Percentiles rank a stretch among this genome's conserved stretches.
phyloP scores from a whole-genome alignment of 2,888 invertebrate species.

The Epinotia nisella region DNA sequence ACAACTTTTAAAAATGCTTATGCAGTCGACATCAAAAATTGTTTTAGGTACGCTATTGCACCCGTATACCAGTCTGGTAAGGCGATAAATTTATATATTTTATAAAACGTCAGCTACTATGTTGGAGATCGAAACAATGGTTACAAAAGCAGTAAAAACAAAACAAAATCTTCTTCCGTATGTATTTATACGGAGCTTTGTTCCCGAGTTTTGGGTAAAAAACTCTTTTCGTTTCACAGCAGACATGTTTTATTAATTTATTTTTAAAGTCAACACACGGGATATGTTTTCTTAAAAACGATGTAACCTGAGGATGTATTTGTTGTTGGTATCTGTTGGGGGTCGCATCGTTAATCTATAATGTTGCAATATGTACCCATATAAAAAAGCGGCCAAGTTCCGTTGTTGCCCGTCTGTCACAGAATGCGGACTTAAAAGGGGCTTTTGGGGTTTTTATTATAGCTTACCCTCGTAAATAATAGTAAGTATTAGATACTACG shows the following conservation, averaged over 20 bases:
- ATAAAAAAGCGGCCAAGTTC: no score
- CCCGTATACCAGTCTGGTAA: no score
- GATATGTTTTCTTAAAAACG: conserved; percentile 20
- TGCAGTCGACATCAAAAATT: no score
- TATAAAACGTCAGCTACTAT: neutral
- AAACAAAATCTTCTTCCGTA: conserved; percentile 26
- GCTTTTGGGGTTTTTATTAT: no score
- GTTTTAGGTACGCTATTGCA: no score
- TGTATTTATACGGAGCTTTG: conserved; percentile 40
- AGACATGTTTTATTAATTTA: conserved; percentile 41
- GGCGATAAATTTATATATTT: neutral
- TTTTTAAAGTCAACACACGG: conserved; percentile 28
- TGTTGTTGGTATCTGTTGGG: neutral
- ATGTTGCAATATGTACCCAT: no score
- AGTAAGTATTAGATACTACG: no score
- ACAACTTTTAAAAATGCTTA: no score
- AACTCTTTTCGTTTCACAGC: conserved; percentile 23
- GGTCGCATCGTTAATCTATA: no score
- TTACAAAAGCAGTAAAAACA: conserved; percentile 9
- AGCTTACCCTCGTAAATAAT: no score
- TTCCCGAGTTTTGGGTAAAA: conserved; percentile 35
- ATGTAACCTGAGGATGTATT: neutral
- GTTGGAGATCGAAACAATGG: conserved; percentile 11
- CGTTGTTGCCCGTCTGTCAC: no score
- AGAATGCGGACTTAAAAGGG: no score